Percentiles rank a stretch among this genome's conserved stretches.
Evolutionary conservation across 53 echinoderm and acorn worm genomes (phyloP).

Genomic region (Antedon mediterranea): DNA sequence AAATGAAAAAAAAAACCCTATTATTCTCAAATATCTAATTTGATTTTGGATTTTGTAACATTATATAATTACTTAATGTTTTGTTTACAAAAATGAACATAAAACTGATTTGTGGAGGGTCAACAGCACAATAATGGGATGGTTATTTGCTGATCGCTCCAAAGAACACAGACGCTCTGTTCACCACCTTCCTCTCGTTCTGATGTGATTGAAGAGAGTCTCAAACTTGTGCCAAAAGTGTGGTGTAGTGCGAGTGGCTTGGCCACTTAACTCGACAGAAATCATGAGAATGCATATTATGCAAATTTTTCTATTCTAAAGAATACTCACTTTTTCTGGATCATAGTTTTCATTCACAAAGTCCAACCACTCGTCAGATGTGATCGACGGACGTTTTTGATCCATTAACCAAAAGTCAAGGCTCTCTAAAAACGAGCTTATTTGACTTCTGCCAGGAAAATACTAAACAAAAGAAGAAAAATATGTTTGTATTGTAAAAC

Average conservation of each 20-base stretch:
- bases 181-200: not conserved
- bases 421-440: conserved; percentile 34
- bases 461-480: conserved; percentile 32
- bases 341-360: conserved; percentile 24
- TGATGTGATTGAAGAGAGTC: not conserved
- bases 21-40: too few species aligned
- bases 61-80: too few species aligned
- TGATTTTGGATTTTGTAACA: too few species aligned
- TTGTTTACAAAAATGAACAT: too few species aligned
- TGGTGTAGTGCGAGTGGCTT: not conserved
- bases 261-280: too few species aligned
- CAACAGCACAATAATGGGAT: not conserved
- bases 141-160: not conserved
- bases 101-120: too few species aligned
- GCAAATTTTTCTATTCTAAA: not conserved
- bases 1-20: too few species aligned
- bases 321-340: conserved; percentile 31
- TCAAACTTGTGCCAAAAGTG: not conserved
- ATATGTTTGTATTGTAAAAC: too few species aligned
- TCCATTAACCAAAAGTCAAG: conserved; percentile 31
- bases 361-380: conserved; percentile 32
- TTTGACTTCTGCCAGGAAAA: conserved; percentile 64
- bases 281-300: too few species aligned
- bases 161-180: too few species aligned
- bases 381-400: conserved; percentile 11